Percentiles rank a stretch among this genome's conserved stretches.
Evolutionary conservation across 2,888 invertebrate genomes (phyloP).

Genomic region (Lacanobia oleracea): DNA sequence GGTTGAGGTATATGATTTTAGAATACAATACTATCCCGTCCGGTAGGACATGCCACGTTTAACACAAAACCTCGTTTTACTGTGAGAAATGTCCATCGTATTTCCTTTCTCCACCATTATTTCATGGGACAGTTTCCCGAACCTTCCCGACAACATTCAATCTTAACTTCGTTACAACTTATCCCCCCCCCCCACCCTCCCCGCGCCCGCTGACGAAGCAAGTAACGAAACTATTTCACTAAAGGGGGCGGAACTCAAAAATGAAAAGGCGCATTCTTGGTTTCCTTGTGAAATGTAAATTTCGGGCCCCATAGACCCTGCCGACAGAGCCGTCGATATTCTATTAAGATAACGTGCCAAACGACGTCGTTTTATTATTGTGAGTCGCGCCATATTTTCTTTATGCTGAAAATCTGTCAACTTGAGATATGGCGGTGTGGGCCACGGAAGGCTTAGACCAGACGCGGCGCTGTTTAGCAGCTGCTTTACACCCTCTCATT

Average conservation of each 20-base stretch:
- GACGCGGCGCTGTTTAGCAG: background rate
- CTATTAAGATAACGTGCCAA: slow-evolving; percentile 85
- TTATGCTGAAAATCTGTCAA: slow-evolving; percentile 82
- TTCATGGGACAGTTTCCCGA: slow-evolving; percentile 11
- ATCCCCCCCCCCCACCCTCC: background rate
- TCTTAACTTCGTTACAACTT: slow-evolving; percentile 36
- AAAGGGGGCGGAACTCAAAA: slow-evolving; percentile 64
- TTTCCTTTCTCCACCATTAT: slow-evolving; percentile 4
- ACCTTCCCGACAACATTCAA: slow-evolving; percentile 47
- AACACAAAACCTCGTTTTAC: background rate
- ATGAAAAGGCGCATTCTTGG: slow-evolving; percentile 63
- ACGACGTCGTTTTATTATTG: slow-evolving; percentile 74
- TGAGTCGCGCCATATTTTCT: slow-evolving; percentile 82
- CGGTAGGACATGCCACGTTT: background rate
- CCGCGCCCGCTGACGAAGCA: slow-evolving; percentile 52
- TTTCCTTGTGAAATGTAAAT: slow-evolving; percentile 69
- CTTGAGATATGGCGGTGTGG: slow-evolving; percentile 77
- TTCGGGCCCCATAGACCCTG: slow-evolving; percentile 24
- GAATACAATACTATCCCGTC: too few species aligned
- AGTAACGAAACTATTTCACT: slow-evolving; percentile 65
- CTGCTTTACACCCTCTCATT: too few species aligned
- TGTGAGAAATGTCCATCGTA: background rate
- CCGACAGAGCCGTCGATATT: slow-evolving; percentile 77
- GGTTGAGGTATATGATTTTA: too few species aligned
- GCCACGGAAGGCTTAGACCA: slow-evolving; percentile 38